phyloP scores from a whole-genome alignment of 2,797 vertebrate species.

The Girardinus metallicus region DNA sequence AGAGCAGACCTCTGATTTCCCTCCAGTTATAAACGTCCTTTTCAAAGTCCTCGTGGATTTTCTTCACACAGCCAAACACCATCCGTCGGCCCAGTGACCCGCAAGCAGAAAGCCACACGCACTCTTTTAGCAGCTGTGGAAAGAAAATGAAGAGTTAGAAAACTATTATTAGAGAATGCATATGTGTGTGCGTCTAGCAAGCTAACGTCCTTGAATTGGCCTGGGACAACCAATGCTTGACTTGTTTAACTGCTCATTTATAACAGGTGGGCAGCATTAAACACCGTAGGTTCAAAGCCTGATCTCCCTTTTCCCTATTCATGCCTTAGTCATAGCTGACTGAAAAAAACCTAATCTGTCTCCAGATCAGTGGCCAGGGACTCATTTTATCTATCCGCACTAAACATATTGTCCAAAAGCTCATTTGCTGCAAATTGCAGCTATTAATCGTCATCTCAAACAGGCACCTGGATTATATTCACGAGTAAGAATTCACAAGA shows the following conservation, averaged over 20 bases:
- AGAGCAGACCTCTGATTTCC: constrained; percentile 64
- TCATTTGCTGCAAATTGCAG: constrained; percentile 78
- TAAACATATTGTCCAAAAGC: constrained; percentile 76
- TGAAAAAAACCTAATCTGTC: constrained; percentile 75
- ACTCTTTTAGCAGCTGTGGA: constrained; percentile 23
- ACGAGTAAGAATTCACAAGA: constrained; percentile 42
- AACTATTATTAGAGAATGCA: constrained; percentile 22
- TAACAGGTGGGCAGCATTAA: constrained; percentile 76
- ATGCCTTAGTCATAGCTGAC: constrained; percentile 76
- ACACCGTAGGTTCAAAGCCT: constrained; percentile 64
- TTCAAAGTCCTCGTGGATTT: constrained; percentile 61
- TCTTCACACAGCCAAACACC: constrained; percentile 49
- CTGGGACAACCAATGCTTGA: constrained; percentile 69
- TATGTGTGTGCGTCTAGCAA: constrained; percentile 39
- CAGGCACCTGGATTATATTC: constrained; percentile 59
- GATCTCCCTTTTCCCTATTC: constrained; percentile 67
- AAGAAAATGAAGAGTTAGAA: constrained; percentile 32
- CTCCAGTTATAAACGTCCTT: constrained; percentile 70
- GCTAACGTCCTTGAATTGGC: constrained; percentile 72
- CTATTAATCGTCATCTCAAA: constrained; percentile 78
- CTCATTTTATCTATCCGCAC: constrained; percentile 71
- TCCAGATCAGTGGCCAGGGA: constrained; percentile 79
- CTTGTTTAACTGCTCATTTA: constrained; percentile 78
- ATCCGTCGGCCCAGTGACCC: constrained; percentile 48
- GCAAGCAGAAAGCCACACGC: constrained; percentile 33